Evolutionary conservation across 2,888 invertebrate genomes (phyloP).

Genomic region (Schizotus pectinicornis): DNA sequence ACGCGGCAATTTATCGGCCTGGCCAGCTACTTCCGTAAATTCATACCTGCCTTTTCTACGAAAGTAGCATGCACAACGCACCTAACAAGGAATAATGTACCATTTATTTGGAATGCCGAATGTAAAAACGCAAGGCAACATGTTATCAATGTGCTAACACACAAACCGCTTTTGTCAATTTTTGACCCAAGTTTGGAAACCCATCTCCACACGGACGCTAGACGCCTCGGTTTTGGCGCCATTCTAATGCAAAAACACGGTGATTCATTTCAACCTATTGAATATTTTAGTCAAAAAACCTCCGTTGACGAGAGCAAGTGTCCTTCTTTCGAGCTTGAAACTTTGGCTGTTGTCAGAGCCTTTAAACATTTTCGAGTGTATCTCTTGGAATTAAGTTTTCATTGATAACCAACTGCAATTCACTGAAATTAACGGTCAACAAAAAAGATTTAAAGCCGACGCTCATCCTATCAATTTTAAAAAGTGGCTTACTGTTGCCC

Average conservation of each 20-base stretch:
- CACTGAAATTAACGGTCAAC: background rate
- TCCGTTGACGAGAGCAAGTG: background rate
- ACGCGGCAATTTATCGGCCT: constrained; percentile 43
- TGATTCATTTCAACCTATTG: background rate
- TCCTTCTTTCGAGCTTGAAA: background rate
- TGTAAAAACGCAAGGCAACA: constrained; percentile 13
- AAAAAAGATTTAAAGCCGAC: background rate
- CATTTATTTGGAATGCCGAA: constrained; percentile 23
- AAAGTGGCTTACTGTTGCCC: background rate
- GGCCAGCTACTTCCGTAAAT: constrained; percentile 45
- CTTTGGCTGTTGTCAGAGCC: background rate
- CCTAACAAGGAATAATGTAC: constrained; percentile 16
- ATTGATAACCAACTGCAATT: background rate
- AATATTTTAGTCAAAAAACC: background rate
- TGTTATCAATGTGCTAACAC: constrained; percentile 4
- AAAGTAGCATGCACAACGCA: constrained; percentile 34
- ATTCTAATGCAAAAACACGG: background rate
- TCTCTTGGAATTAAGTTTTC: background rate
- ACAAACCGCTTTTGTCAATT: constrained; percentile 14
- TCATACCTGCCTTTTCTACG: constrained; percentile 39
- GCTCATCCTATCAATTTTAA: background rate
- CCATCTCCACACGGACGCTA: background rate
- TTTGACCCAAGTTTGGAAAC: background rate
- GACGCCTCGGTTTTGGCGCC: background rate
- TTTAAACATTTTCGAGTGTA: background rate